A percentile compares a stretch with the other conserved stretches of the same genome.
These are phyloP conservation scores for Epizoanthus scotinus DNA, from an alignment of 92 coral and sea anemone genomes.

Conservation along the genomic window DNA sequence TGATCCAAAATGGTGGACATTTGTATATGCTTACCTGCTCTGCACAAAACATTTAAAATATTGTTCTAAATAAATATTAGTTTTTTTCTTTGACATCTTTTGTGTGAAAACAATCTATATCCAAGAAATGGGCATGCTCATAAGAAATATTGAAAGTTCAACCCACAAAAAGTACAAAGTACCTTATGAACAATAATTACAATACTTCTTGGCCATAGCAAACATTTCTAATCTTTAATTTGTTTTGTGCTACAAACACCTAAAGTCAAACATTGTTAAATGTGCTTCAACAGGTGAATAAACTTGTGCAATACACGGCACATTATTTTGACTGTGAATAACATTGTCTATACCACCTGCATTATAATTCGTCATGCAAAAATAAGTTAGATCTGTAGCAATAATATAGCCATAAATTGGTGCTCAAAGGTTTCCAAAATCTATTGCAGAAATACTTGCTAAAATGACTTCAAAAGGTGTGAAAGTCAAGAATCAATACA, in stretches of 20 bases:
- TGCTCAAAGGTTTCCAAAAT: background rate
- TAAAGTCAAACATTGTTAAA: background rate
- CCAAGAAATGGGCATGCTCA: too few species aligned
- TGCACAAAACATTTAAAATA: too few species aligned
- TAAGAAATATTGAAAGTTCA: too few species aligned
- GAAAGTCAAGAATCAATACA: conserved; percentile 12
- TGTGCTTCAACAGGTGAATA: background rate
- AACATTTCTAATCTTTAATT: background rate
- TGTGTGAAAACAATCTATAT: too few species aligned
- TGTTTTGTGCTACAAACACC: conserved; percentile 4
- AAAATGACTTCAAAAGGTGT: conserved; percentile 15
- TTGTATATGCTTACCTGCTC: too few species aligned
- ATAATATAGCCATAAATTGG: conserved; percentile 4
- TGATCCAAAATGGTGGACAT: too few species aligned
- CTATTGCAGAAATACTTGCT: conserved; percentile 12
- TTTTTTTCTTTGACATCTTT: too few species aligned
- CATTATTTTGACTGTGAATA: background rate
- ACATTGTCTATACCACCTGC: background rate
- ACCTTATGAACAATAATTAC: background rate
- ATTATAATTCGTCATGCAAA: conserved; percentile 5
- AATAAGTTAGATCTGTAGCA: conserved; percentile 33
- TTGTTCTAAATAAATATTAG: too few species aligned
- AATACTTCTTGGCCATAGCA: background rate
- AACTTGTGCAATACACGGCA: too few species aligned
- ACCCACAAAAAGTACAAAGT: too few species aligned